These are phyloP conservation scores for Erebia ligea DNA, from an alignment of 2,888 invertebrate species.

Conservation along the genomic window DNA sequence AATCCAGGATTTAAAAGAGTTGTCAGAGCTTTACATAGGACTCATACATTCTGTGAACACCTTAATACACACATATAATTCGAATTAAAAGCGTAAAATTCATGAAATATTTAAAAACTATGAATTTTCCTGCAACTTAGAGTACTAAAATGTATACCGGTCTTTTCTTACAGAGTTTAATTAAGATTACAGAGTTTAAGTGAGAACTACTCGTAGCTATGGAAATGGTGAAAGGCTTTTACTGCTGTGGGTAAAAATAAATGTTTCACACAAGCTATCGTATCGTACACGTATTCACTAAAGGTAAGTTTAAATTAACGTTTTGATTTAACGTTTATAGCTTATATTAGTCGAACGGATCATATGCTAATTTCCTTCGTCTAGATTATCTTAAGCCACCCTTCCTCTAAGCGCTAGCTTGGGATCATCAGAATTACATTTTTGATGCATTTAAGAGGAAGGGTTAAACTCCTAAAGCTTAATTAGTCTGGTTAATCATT, in stretches of 20 bases:
- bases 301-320: slow-evolving; percentile 33
- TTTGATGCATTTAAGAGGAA: slow-evolving; percentile 28
- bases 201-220: too few relatives aligned
- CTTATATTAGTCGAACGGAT: slow-evolving; percentile 48
- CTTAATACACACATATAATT: too few relatives aligned
- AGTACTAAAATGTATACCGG: too few relatives aligned
- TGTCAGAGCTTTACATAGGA: too few relatives aligned
- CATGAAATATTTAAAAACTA: too few relatives aligned
- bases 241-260: background rate
- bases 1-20: too few relatives aligned
- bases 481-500: background rate
- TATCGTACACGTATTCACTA: slow-evolving; percentile 37
- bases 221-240: too few relatives aligned
- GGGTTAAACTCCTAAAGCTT: background rate
- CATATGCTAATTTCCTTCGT: slow-evolving; percentile 48
- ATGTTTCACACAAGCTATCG: slow-evolving; percentile 23
- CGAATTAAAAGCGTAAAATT: too few relatives aligned
- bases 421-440: slow-evolving; percentile 32
- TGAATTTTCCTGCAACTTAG: too few relatives aligned
- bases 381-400: slow-evolving; percentile 39
- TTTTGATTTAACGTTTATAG: slow-evolving; percentile 47
- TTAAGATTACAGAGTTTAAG: too few relatives aligned
- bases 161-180: too few relatives aligned
- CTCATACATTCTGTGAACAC: too few relatives aligned
- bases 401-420: slow-evolving; percentile 34